phyloP scores from a whole-genome alignment of 2,797 vertebrate genomes.

The Meda fulgida region DNA sequence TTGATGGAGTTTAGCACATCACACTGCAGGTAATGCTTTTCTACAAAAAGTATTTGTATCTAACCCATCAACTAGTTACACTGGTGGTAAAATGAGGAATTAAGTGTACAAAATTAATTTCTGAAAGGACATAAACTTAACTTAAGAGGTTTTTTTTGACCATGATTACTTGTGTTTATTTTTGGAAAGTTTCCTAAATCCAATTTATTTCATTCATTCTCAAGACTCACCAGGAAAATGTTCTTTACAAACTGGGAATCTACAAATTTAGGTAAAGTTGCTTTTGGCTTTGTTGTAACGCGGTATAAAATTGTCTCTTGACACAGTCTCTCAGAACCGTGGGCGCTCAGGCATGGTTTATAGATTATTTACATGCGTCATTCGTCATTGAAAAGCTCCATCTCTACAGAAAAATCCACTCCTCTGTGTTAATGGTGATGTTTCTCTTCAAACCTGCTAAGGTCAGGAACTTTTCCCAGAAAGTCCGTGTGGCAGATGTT shows the following conservation, averaged over 20 bases:
- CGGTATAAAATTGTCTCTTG: conserved; percentile 20
- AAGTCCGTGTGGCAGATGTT: conserved; percentile 21
- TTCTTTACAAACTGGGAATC: background rate
- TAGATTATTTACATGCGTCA: conserved; percentile 30
- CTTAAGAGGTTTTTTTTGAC: too few species aligned
- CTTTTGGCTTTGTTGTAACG: conserved; percentile 15
- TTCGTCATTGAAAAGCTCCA: conserved; percentile 12
- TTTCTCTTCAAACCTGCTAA: conserved; percentile 18
- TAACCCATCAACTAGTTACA: background rate
- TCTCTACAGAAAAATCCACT: conserved; percentile 30
- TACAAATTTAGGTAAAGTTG: conserved; percentile 5
- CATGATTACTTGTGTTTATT: too few species aligned
- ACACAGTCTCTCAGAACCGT: conserved; percentile 32
- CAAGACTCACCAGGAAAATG: background rate
- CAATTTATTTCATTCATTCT: conserved; percentile 1
- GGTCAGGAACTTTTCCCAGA: conserved; percentile 27
- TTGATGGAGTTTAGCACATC: background rate
- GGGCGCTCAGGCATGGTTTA: conserved; percentile 36
- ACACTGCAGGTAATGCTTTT: background rate
- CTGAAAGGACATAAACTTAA: too few species aligned
- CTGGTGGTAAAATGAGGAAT: background rate
- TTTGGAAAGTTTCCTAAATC: background rate
- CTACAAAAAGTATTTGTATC: background rate
- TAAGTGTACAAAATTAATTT: too few species aligned
- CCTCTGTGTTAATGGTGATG: conserved; percentile 4